Evolutionary conservation across 2,797 vertebrate species (phyloP), one percentile per base, ranked within the genome.

Genomic region (Phataginus tetradactyla): DNA sequence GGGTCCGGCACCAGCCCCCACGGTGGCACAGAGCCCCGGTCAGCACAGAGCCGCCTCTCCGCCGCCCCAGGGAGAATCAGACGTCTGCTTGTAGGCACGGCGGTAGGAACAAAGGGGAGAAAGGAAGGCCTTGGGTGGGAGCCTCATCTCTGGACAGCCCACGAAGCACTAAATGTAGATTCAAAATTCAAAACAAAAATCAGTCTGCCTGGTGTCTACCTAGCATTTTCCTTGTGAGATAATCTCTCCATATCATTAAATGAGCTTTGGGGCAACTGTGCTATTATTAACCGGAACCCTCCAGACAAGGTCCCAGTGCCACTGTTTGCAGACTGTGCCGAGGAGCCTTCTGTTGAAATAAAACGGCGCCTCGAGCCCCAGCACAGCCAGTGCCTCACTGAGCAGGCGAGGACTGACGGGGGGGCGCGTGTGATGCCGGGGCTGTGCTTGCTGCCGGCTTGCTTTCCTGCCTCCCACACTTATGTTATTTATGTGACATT

Each of bases 401-500:
- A 45, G 39, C 66, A 51, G 15, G 37, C 42, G 37, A 75, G 79
- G 13, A 90, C 3, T 27, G 59, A 37, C 51, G 45, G 69, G 51
- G 18, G 13, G 2, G 37, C 2, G 0, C 0, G 2, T 0, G 29
- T 25, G 37, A 69, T 4, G 17, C 75, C 17, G 17, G n/a, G 39
- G n/a, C 1, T 17, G 17, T 10, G 14, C n/a, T 49, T 49, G 13
- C 8, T 39, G n/a, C 74, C 42, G 27, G 57, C 45, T 15, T 39
- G 53, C 12, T 61, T 77, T 86, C 57, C n/a, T 59, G 85, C 63
- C 78, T 89, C 39, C 34, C 4, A 51, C 3, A 2, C 29, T 49
- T 75, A 37, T 69, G 88, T 91, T 59, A 94, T 68, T 75, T 91
- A 71, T 66, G 89, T 71, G 71, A 57, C 85, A 66, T 68, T 55